Evolutionary conservation across 2,888 invertebrate species (phyloP).

Genomic region (Ochropleura plecta): DNA sequence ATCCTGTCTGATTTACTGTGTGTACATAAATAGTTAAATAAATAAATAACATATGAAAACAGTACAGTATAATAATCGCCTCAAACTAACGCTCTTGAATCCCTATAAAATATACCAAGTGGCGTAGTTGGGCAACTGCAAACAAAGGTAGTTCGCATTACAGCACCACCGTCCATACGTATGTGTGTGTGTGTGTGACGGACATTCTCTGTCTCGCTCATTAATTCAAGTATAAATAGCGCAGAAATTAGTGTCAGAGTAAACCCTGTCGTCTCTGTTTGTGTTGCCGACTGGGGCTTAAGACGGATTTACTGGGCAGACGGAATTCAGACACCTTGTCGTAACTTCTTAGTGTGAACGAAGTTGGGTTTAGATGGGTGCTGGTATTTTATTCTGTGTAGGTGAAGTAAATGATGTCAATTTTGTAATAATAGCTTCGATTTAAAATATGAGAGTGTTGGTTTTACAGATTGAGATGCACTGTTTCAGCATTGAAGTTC

Average conservation of each 20-base stretch:
- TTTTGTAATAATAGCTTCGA: neutral
- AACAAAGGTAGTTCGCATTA: constrained; percentile 57
- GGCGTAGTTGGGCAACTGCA: constrained; percentile 37
- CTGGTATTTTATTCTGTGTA: neutral
- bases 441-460: neutral
- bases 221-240: constrained; percentile 60
- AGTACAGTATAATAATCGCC: constrained; percentile 27
- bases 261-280: constrained; percentile 43
- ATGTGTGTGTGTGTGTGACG: constrained; percentile 22
- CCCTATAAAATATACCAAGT: constrained; percentile 45
- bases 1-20: too few relatives aligned
- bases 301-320: constrained; percentile 50
- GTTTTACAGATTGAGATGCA: neutral
- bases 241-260: constrained; percentile 52
- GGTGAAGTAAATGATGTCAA: neutral
- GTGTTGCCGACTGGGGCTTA: constrained; percentile 42
- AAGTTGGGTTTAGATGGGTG: constrained; percentile 1
- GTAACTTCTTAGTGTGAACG: constrained; percentile 31
- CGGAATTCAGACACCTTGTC: constrained; percentile 56
- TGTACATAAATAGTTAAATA: too few relatives aligned
- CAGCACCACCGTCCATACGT: constrained; percentile 32
- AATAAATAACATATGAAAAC: too few relatives aligned
- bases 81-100: constrained; percentile 34
- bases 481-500: neutral
- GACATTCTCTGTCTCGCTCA: constrained; percentile 55